Percentiles rank a stretch among this genome's conserved stretches.
phyloP scores from a whole-genome alignment of 30 jellyfish, hydroid and myxozoan genomes.

The Cassiopea andromeda region DNA sequence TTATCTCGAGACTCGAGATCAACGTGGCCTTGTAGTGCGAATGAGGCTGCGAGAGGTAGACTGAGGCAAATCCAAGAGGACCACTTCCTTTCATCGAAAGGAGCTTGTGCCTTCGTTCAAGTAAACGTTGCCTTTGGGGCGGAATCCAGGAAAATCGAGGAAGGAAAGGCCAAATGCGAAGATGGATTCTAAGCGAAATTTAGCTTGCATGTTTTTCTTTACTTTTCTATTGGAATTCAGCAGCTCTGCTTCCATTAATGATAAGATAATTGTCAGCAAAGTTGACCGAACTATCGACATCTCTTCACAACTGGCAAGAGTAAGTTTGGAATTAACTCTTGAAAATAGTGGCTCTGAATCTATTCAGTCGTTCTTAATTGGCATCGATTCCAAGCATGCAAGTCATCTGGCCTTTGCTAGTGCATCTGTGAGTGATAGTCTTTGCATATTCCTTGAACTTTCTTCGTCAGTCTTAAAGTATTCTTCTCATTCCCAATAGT shows the following conservation, averaged over 20 bases:
- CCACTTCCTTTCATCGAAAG: conserved; percentile 42
- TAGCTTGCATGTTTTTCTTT: conserved; percentile 31
- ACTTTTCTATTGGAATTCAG: conserved; percentile 29
- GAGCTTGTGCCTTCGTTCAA: conserved; percentile 7
- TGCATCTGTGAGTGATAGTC: conserved; percentile 68
- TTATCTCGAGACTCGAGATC: neutral
- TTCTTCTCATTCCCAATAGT: too few species aligned
- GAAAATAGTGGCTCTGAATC: conserved; percentile 68
- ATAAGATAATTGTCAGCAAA: conserved; percentile 66
- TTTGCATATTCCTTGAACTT: neutral
- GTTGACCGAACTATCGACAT: conserved; percentile 86
- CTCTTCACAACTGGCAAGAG: conserved; percentile 83
- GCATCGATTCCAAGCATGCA: conserved; percentile 63
- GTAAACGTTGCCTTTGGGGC: conserved; percentile 3
- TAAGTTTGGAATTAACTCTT: conserved; percentile 60
- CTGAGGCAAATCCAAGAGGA: conserved; percentile 55
- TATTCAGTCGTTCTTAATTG: conserved; percentile 50
- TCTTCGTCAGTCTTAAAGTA: neutral
- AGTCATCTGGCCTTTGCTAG: conserved; percentile 71
- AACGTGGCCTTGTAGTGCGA: conserved; percentile 55
- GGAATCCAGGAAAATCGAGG: conserved; percentile 47
- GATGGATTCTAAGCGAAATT: conserved; percentile 11
- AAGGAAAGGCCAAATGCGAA: neutral
- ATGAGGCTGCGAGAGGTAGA: conserved; percentile 32
- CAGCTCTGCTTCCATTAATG: conserved; percentile 37